Evolutionary conservation across 1,140 invertebrate genomes (phyloP), one percentile per base, ranked within the genome.

Genomic region (Eupristina koningsbergeri): DNA sequence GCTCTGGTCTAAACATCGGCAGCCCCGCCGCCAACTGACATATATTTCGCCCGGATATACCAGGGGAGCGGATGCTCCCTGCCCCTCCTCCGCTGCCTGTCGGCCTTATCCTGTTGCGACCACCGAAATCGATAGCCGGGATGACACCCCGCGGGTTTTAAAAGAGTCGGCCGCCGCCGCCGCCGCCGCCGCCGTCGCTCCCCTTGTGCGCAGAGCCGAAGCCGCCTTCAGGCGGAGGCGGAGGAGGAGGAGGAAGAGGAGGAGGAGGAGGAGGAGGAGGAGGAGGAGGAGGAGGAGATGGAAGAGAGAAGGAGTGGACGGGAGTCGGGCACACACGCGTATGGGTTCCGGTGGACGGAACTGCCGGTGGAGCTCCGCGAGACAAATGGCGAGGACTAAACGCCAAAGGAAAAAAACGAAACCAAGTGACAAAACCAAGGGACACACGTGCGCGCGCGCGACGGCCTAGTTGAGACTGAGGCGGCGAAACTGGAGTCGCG

Each of bases 361-460:
- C 22, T 3, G 53, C 6, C 53, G 53, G 1, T 2, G 26, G 53
- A 58, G 53, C n/a, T n/a, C n/a, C n/a, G 26, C 29, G 73, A 45
- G 41, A 89, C 88, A 91, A 86, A 87, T 86, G 87, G 85, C 82
- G 82, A 87, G 78, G 77, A 87, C 89, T 90, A 91, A 90, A 89
- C 82, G 91, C 90, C 91, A 92, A 88, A 91, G 90, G 87, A 92
- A 92, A 91, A 86, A 90, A 92, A 91, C 90, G 87, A 92, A 84
- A 91, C 86, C 84, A 90, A 89, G 87, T 89, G 86, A 89, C 86
- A 88, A 88, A 13, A 64, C n/a, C n/a, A 47, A 64, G 74, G 83
- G 69, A 73, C 83, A 79, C 47, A 74, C 69, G 77, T 74, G 77
- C 83, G 63, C 83, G 77, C 83, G 88, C 89, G 89, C 89, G 91